phyloP scores from a whole-genome alignment of 2,888 invertebrate species.

The Pilophorus perplexus region DNA sequence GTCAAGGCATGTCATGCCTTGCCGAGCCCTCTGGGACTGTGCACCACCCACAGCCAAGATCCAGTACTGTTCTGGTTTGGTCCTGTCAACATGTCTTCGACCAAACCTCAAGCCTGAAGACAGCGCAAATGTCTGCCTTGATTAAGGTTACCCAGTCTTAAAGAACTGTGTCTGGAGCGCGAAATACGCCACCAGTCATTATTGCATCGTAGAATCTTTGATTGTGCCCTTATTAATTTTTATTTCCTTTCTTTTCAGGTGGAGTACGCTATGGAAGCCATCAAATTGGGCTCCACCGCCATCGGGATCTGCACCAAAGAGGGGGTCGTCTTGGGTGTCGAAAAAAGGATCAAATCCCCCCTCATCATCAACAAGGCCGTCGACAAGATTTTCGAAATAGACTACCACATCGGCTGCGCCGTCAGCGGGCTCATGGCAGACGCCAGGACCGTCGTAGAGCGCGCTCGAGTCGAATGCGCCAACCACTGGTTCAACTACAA shows the following conservation, averaged over 20 bases:
- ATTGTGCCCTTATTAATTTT: not conserved
- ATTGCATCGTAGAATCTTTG: too few species aligned
- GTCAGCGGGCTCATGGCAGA: conserved; percentile 98
- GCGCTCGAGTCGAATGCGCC: conserved; percentile 94
- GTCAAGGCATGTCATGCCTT: too few species aligned
- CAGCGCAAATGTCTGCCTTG: too few species aligned
- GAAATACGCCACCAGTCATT: too few species aligned
- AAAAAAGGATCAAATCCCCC: conserved; percentile 94
- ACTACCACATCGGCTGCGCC: conserved; percentile 94
- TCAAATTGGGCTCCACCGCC: conserved; percentile 97
- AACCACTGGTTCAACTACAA: conserved; percentile 99
- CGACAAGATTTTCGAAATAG: conserved; percentile 98
- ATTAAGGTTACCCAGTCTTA: too few species aligned
- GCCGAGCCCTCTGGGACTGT: too few species aligned
- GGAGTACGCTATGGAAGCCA: conserved; percentile 99
- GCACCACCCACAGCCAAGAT: too few species aligned
- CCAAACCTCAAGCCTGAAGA: too few species aligned
- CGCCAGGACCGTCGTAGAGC: conserved; percentile 88
- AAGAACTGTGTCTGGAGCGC: too few species aligned
- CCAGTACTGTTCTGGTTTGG: too few species aligned
- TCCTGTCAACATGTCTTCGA: too few species aligned
- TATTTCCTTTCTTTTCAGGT: conserved; percentile 69
- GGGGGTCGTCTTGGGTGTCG: conserved; percentile 95
- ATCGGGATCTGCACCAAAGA: conserved; percentile 96
- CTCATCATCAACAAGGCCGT: conserved; percentile 96